Evolutionary conservation across 2,113 vertebrate species (phyloP).

Genomic region (Mustelus asterias): DNA sequence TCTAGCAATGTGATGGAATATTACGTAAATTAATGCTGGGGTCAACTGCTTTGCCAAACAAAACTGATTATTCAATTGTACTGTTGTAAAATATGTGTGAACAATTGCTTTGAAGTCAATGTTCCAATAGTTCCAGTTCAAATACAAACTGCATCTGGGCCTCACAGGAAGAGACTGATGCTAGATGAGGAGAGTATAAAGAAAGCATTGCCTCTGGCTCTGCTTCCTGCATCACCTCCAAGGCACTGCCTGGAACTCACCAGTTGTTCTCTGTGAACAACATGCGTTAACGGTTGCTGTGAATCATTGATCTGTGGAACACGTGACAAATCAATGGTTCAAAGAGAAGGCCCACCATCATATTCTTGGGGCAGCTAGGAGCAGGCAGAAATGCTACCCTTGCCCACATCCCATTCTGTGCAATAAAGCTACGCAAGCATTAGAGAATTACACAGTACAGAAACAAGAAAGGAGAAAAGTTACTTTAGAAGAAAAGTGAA

Average conservation of each 20-base stretch:
- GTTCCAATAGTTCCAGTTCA: background rate
- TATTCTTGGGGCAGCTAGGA: background rate
- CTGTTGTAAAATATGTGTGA: background rate
- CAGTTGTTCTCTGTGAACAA: background rate
- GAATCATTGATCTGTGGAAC: background rate
- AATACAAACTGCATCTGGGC: background rate
- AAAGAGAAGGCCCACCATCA: background rate
- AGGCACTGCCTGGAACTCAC: background rate
- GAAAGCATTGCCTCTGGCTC: background rate
- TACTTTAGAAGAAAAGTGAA: background rate
- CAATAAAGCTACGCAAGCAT: background rate
- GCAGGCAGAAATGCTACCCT: background rate
- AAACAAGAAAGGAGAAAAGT: background rate
- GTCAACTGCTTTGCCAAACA: background rate
- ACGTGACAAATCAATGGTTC: background rate
- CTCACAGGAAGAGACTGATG: no score
- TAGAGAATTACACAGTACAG: background rate
- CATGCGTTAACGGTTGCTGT: no score
- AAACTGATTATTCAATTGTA: background rate
- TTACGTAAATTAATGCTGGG: background rate
- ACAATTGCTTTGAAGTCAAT: background rate
- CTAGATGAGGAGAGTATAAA: background rate
- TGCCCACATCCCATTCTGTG: background rate
- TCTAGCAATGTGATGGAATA: background rate
- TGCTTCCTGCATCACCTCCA: background rate